Conservation (phyloP, 2,113 vertebrate species). For the Jacana jacana region DNA sequence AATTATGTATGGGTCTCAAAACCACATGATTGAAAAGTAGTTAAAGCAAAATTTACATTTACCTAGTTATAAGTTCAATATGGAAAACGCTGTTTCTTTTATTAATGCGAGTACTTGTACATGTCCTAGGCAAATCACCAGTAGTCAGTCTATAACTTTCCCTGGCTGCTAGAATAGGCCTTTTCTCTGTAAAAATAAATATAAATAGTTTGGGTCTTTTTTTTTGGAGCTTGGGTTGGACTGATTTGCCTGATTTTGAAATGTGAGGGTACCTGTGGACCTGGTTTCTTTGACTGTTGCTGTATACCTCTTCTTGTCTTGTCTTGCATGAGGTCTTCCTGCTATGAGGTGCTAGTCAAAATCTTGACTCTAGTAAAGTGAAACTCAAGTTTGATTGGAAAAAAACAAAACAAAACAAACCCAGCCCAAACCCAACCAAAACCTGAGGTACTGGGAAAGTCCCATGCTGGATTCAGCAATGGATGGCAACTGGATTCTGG, state of each 20-base stretch:
- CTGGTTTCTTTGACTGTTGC: neutral
- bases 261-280: neutral
- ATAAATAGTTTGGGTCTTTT: neutral
- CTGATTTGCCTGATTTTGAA: neutral
- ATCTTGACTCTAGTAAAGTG: neutral
- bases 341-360: neutral
- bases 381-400: neutral
- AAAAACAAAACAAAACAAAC: neutral
- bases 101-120: neutral
- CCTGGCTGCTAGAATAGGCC: neutral
- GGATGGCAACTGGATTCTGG: neutral
- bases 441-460: neutral
- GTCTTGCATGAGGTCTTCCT: neutral
- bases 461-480: neutral
- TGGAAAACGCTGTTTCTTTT: neutral
- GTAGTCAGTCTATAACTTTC: neutral
- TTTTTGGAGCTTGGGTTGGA: neutral
- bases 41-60: neutral
- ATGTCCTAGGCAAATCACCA: neutral
- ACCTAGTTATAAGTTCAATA: neutral
- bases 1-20: neutral
- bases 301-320: neutral
- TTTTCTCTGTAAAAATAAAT: neutral
- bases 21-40: neutral
- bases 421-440: neutral